Percentiles rank a stretch among this genome's conserved stretches.
phyloP scores from a whole-genome alignment of 1,140 invertebrate genomes.

The Drosophila azteca region DNA sequence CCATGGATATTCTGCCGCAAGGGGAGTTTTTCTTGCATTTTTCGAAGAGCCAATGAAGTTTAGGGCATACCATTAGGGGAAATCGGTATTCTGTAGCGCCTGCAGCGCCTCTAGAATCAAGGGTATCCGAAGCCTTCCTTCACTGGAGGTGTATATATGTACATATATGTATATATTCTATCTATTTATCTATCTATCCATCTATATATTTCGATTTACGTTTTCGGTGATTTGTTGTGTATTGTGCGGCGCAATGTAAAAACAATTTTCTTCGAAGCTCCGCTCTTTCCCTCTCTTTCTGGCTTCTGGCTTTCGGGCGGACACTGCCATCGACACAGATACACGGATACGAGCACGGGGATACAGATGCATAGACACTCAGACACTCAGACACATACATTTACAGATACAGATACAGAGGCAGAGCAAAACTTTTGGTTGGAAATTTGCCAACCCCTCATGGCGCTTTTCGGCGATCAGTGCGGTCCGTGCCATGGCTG shows the following conservation, averaged over 20 bases:
- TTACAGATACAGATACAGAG: constrained; percentile 19
- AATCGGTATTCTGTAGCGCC: too few relatives aligned
- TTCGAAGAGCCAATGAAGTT: too few relatives aligned
- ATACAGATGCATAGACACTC: constrained; percentile 4
- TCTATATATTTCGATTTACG: constrained; percentile 2
- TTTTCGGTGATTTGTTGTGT: too few relatives aligned
- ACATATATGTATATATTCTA: constrained; percentile 8
- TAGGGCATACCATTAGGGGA: too few relatives aligned
- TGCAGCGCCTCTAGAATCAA: not conserved
- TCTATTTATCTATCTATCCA: constrained; percentile 17
- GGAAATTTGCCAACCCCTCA: constrained; percentile 75
- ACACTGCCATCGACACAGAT: constrained; percentile 12
- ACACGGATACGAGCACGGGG: not conserved
- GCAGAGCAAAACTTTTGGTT: constrained; percentile 67
- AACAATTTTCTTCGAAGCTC: constrained; percentile 60
- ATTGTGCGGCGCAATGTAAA: constrained; percentile 27
- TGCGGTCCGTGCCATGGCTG: not conserved
- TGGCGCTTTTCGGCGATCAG: constrained; percentile 72
- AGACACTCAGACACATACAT: not conserved
- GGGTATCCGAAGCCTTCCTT: constrained; percentile 1
- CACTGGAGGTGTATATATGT: not conserved
- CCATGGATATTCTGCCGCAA: too few relatives aligned
- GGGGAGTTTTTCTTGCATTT: too few relatives aligned
- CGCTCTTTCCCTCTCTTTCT: constrained; percentile 50
- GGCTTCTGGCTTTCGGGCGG: not conserved